Base-by-base conservation (phyloP, 2,797 vertebrate genomes). In the Cyprinodon diabolis region DNA sequence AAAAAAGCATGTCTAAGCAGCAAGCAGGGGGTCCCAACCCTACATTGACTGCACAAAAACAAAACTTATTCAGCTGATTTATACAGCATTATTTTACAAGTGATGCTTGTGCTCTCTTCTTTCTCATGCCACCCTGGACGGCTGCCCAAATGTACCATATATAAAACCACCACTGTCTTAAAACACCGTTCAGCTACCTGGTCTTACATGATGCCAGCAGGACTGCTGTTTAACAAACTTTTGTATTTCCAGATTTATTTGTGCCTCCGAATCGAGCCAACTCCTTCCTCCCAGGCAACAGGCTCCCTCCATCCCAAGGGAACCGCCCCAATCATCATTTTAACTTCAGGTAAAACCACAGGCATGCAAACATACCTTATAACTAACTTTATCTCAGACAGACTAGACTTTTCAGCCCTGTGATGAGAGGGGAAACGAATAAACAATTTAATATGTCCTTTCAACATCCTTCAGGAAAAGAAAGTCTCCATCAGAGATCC, bases 401-500 rank as follows among this genome's bases (percentile, higher is more conserved):
- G 62, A 23, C 23, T 47, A 45, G 56, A 30, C 25, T 13, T 14
- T 12, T 15, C 56, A 13, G 5, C 12, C 2, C 15, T 58, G 30
- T 30, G 2, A 66, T 48, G 48, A 25, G 43, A 25, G 23, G 54
- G 4, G 12, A n/a, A 69, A 69, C 4, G 17, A 21, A 55, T n/a
- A 0, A 60, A 30, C 58, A 43, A 21, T 40, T 11, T 21, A 3
- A 68, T n/a, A 12, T 6, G 43, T 30, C 14, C 35, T 23, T 10
- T 71, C 12, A 56, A 45, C 63, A 30, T 15, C 23, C 12, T 79
- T 54, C 89, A 97, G 97, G 90, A 72, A 84, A 74, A 80, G 93
- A n/a, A 99, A 97, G 91, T 87, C 93, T 0, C 84, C 79, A 1
- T 83, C 89, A 0, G 98, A 99, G 91, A 74, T 77, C 5, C 96